Base-by-base conservation (phyloP, 2,113 vertebrate genomes). In the Atherinomorus stipes region DNA sequence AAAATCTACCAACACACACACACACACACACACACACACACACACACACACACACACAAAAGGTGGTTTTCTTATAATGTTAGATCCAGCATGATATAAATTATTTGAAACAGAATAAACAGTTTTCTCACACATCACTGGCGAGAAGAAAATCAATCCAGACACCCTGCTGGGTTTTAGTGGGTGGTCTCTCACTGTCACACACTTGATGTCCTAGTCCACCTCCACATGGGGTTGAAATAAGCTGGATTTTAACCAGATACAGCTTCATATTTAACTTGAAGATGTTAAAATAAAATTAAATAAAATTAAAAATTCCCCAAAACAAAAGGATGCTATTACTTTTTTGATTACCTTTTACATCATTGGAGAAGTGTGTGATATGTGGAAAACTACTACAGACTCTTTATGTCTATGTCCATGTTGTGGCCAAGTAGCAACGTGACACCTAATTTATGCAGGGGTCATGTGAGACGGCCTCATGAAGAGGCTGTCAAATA, bases 401-500 rank as follows among this genome's bases (percentile, higher is more conserved):
- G 25, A 25, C 51, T 53, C 45, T 60, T 26, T 49, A 26, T n/a
- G 28, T 74, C 60, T 42, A 52, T 56, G 25, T 75, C 42, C 51
- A 63, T 47, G 22, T 73, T 56, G 37, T 47, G 69, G 77, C 53
- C 42, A 25, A 64, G 69, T 72, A 61, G 64, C 64, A 31, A 26
- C 22, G 54, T 70, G 79, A 78, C 76, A 57, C 51, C 78, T 80
- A 78, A 90, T 89, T 84, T 79, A 77, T 86, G 78, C 25, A 64
- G 53, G 61, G 77, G 85, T 89, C 84, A 89, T 64, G 80, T 50
- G 78, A 74, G 80, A 84, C 70, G 73, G 73, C 70, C 85, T 80
- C 77, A 75, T 85, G 86, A 90, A 91, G 81, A 83, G 82, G 78
- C 87, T 83, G 87, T 91, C 90, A 90, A 86, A 89, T 86, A 85